phyloP scores from a whole-genome alignment of 2,113 vertebrate species.

The Apeltes quadracus region DNA sequence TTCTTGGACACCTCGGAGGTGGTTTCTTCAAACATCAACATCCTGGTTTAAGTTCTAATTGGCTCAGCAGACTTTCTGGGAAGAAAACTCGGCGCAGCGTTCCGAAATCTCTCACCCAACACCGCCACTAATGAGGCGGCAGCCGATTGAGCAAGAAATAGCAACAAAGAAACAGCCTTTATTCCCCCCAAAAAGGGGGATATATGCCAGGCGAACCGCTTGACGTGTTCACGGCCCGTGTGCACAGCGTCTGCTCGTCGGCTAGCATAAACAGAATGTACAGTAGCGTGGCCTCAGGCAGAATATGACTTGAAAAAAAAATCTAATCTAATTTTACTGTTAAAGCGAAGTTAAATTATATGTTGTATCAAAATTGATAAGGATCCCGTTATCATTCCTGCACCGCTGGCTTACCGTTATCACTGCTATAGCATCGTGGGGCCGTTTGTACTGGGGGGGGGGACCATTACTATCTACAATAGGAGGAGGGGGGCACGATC shows the following conservation, averaged over 20 bases:
- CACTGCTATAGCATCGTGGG: constrained; percentile 24
- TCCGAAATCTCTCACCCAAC: constrained; percentile 4
- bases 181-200: neutral
- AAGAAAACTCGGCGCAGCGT: constrained; percentile 18
- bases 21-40: constrained; percentile 20
- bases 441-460: constrained; percentile 43
- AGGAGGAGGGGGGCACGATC: constrained; percentile 34
- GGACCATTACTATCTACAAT: constrained; percentile 71
- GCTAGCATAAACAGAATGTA: constrained; percentile 29
- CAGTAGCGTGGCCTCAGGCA: constrained; percentile 12
- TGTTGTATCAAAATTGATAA: constrained; percentile 48
- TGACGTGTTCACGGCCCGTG: constrained; percentile 1
- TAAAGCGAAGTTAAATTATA: constrained; percentile 54
- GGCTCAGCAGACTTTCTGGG: constrained; percentile 21
- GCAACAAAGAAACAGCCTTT: neutral
- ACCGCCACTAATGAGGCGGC: neutral
- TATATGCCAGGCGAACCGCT: constrained; percentile 12
- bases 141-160: constrained; percentile 7
- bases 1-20: neutral
- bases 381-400: constrained; percentile 33
- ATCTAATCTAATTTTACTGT: constrained; percentile 46
- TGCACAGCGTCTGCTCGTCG: constrained; percentile 15
- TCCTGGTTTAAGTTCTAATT: constrained; percentile 26
- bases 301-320: constrained; percentile 11
- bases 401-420: constrained; percentile 53